Base-by-base conservation (phyloP, 2,888 invertebrate species). In the Amphipyra tragopoginis region DNA sequence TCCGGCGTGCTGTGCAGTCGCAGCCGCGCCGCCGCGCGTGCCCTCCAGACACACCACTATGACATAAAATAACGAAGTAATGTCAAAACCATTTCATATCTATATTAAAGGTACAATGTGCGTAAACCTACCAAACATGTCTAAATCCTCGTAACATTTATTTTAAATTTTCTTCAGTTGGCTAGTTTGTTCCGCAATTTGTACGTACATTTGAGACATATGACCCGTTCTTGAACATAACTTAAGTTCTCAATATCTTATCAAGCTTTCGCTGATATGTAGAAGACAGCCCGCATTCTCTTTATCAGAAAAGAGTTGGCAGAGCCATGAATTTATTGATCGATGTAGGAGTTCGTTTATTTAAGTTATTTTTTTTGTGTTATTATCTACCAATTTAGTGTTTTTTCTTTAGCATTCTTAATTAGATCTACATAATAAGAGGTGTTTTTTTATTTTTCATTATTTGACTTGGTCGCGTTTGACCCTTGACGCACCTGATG, bases 261-360 rank as follows among this genome's bases (percentile, higher is more conserved):
- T 75, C 69, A 66, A 54, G 61, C 64, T 65, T 62, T 66, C 39
- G 43, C 38, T 45, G 55, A 64, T 68, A 73, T 45, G 58, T 57
- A 21, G 47, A 71, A 72, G 67, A 72, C 70, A 63, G 60, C 83
- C 84, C 82, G 84, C 78, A 83, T 82, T 75, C 63, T 55, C 56
- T 70, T 77, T 80, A 77, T 76, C 75, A 39, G 56, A 33, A 73
- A 76, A 75, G 72, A 68, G 75, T 61, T 48, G 43, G 10, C 1
- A 65, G 74, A 62, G 45, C 70, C 63, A 64, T 61, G 47, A 52
- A 58, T 21, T 59, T 73, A 73, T 71, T 59, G 67, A 66, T 70
- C 55, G 44, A 54, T 33, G 34, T 33, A 36, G 9, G 38, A 47
- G 58, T 67, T 29, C 29, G 5, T 29, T 29, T 29, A 29, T 29